A percentile compares a stretch with the other conserved stretches of the same genome.
phyloP scores from a whole-genome alignment of 2,888 invertebrate genomes.

The Blastobasis adustella region DNA sequence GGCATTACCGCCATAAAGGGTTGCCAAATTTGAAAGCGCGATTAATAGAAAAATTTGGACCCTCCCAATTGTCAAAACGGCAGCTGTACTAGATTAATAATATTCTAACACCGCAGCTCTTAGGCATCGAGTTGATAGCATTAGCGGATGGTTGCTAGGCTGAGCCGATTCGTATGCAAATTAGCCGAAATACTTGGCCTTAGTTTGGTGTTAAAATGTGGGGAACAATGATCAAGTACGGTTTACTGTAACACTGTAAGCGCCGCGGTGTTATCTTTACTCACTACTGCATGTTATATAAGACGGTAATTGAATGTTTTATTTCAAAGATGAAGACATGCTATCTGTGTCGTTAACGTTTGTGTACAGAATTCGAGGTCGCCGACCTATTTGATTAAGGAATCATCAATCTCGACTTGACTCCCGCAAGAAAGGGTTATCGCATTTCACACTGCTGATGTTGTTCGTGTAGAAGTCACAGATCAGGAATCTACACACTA shows the following conservation, averaged over 20 bases:
- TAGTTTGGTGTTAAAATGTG: slow-evolving; percentile 8
- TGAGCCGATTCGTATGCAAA: slow-evolving; percentile 51
- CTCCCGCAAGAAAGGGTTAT: slow-evolving; percentile 40
- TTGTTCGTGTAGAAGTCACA: slow-evolving; percentile 21
- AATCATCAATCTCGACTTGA: slow-evolving; percentile 63
- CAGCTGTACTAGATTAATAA: slow-evolving; percentile 61
- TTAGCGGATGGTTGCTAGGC: slow-evolving; percentile 26
- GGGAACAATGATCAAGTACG: slow-evolving; percentile 1
- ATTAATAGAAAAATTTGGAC: slow-evolving; percentile 48
- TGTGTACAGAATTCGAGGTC: slow-evolving; percentile 29
- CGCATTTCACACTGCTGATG: slow-evolving; percentile 51
- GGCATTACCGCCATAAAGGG: slow-evolving; percentile 62
- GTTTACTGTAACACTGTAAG: too few relatives aligned
- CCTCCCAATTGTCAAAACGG: slow-evolving; percentile 37
- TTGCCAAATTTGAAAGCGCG: slow-evolving; percentile 59
- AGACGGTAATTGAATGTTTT: slow-evolving; percentile 12
- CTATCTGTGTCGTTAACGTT: slow-evolving; percentile 27
- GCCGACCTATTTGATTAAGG: slow-evolving; percentile 62
- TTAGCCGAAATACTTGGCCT: slow-evolving; percentile 20
- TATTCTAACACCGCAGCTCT: slow-evolving; percentile 50
- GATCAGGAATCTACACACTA: neutral
- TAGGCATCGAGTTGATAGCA: slow-evolving; percentile 14
- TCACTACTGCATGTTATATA: slow-evolving; percentile 10
- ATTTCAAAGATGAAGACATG: slow-evolving; percentile 43
- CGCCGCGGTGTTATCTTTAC: too few relatives aligned